These are phyloP conservation scores for Ahaetulla prasina DNA, from an alignment of 2,113 vertebrate genomes.

Conservation along the genomic window DNA sequence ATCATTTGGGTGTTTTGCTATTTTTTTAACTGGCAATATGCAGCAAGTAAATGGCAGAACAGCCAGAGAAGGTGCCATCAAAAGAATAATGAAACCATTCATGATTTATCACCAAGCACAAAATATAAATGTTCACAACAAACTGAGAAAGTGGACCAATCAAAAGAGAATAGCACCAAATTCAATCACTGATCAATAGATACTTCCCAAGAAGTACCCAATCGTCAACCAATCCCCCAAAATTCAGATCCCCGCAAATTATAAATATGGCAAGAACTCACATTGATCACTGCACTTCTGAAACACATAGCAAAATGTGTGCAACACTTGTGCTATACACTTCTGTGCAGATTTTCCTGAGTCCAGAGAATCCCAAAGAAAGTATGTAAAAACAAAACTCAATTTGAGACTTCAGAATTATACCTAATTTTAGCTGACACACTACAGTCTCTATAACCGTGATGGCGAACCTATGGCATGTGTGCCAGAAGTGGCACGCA, in stretches of 20 bases:
- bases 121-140: not conserved
- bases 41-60: not conserved
- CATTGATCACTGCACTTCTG: not conserved
- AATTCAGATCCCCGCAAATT: not conserved
- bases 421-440: not conserved
- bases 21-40: not conserved
- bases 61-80: not conserved
- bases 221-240: not conserved
- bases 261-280: not conserved
- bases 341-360: not conserved
- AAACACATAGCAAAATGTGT: not conserved
- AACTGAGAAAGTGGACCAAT: not conserved
- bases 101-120: not conserved
- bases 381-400: not conserved
- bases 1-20: not conserved
- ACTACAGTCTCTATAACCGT: not conserved
- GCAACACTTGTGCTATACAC: not conserved
- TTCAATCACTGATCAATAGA: not conserved
- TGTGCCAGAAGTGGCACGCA: too few relatives aligned
- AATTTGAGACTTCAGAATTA: not conserved
- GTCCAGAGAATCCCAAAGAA: not conserved
- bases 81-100: not conserved
- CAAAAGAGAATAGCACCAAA: not conserved
- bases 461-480: too few relatives aligned
- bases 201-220: not conserved